Conservation (phyloP, 2,888 invertebrate genomes). For the Campoplex capitator region DNA sequence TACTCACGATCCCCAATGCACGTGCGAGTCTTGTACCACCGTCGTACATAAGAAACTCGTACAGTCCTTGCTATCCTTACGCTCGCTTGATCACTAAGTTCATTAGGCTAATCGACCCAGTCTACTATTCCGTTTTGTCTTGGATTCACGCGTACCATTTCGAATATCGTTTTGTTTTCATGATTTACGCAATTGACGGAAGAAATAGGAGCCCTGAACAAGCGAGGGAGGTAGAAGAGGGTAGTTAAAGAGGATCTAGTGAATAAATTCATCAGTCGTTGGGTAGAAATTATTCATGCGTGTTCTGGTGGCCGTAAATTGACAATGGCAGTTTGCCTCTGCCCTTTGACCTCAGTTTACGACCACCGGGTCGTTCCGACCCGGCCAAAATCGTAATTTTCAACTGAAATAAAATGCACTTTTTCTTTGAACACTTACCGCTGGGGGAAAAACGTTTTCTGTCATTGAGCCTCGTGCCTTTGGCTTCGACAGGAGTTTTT, state of each 20-base stretch:
- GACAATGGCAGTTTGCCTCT: too few relatives aligned
- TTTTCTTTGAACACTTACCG: not conserved
- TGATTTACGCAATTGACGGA: not conserved
- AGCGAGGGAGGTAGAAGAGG: not conserved
- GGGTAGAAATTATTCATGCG: not conserved
- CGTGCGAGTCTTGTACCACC: conserved; percentile 17
- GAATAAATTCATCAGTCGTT: not conserved
- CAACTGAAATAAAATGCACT: not conserved
- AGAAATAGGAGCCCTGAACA: not conserved
- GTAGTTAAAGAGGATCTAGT: not conserved
- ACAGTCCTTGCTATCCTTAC: not conserved
- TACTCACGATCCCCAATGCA: conserved; percentile 18
- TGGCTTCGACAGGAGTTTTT: not conserved
- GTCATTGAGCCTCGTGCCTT: not conserved
- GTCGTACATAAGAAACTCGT: conserved; percentile 46
- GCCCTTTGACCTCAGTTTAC: too few relatives aligned
- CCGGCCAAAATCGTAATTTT: not conserved
- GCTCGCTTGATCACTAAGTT: conserved; percentile 76
- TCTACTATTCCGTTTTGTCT: not conserved
- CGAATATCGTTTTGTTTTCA: conserved; percentile 11
- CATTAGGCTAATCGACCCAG: conserved; percentile 78
- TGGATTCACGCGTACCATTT: conserved; percentile 23
- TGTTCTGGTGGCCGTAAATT: too few relatives aligned
- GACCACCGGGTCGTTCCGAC: not conserved
- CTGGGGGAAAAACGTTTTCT: not conserved